Conservation (phyloP, 2,113 vertebrate genomes). For the Rhipidura dahli region DNA sequence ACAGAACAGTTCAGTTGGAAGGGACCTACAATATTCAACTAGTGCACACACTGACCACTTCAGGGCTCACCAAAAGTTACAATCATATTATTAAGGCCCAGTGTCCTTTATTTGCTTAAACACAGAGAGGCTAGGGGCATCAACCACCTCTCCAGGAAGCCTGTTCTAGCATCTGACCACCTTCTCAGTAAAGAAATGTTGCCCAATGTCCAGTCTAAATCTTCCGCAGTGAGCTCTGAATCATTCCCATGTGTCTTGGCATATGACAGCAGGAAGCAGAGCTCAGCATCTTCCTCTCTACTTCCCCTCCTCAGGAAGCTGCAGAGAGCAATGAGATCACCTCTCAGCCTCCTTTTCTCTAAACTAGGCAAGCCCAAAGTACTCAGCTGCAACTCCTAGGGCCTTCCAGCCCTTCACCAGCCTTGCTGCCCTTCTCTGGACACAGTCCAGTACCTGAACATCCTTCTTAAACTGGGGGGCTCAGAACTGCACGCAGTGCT, state of each 20-base stretch:
- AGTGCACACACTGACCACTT: background rate
- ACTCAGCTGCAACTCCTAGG: background rate
- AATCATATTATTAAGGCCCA: background rate
- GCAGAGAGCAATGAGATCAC: background rate
- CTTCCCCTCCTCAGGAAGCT: background rate
- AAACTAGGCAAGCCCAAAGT: background rate
- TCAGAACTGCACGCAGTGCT: background rate
- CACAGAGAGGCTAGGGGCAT: background rate
- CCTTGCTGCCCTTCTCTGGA: background rate
- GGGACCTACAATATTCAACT: background rate
- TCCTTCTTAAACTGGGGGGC: background rate
- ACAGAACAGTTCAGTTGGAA: background rate
- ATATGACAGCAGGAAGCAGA: rapidly evolving
- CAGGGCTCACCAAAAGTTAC: background rate
- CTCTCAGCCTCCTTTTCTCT: background rate
- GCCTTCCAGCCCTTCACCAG: background rate
- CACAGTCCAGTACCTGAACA: background rate
- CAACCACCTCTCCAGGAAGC: background rate
- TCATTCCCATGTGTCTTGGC: rapidly evolving
- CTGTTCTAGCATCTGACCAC: background rate
- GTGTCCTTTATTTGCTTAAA: background rate
- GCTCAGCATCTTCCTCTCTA: background rate
- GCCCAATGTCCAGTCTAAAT: background rate
- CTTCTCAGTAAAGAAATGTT: background rate
- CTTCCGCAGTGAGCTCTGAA: background rate